Conservation (phyloP, 1,140 invertebrate species). For the Heliothis virescens region DNA sequence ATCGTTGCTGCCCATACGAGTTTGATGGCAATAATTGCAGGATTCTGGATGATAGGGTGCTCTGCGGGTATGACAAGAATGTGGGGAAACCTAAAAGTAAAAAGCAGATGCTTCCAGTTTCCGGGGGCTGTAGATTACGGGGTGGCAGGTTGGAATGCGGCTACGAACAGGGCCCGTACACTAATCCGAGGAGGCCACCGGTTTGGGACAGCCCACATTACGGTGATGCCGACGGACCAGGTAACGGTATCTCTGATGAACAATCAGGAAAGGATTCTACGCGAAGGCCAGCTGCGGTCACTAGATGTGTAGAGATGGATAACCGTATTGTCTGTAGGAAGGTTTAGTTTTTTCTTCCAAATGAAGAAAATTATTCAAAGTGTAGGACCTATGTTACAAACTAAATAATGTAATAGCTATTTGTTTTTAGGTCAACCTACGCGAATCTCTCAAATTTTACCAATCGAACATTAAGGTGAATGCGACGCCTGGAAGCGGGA, state of each 20-base stretch:
- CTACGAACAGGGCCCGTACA: slow-evolving; percentile 67
- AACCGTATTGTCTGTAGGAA: slow-evolving; percentile 62
- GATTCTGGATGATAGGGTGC: slow-evolving; percentile 68
- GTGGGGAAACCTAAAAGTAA: slow-evolving; percentile 55
- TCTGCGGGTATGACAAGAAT: slow-evolving; percentile 78
- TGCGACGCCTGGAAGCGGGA: too few relatives aligned
- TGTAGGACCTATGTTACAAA: too few relatives aligned
- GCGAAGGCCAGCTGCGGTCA: slow-evolving; percentile 21
- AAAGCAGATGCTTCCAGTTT: slow-evolving; percentile 50
- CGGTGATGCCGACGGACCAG: too few relatives aligned
- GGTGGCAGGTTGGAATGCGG: slow-evolving; percentile 76
- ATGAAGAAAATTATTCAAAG: too few relatives aligned
- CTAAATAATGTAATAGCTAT: too few relatives aligned
- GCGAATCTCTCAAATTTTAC: too few relatives aligned
- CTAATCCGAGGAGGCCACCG: slow-evolving; percentile 67
- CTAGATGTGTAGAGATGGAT: slow-evolving; percentile 65
- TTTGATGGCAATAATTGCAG: slow-evolving; percentile 71
- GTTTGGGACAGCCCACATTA: slow-evolving; percentile 44
- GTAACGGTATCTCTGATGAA: too few relatives aligned
- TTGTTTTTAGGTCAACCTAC: too few relatives aligned
- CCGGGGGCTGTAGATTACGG: slow-evolving; percentile 67
- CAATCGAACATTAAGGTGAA: too few relatives aligned
- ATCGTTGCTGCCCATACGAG: slow-evolving; percentile 75
- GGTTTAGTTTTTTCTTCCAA: not conserved
- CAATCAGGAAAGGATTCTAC: too few relatives aligned